Evolutionary conservation across 2,797 vertebrate species (phyloP), one percentile per base, ranked within the genome.

Genomic region (Hybognathus amarus): DNA sequence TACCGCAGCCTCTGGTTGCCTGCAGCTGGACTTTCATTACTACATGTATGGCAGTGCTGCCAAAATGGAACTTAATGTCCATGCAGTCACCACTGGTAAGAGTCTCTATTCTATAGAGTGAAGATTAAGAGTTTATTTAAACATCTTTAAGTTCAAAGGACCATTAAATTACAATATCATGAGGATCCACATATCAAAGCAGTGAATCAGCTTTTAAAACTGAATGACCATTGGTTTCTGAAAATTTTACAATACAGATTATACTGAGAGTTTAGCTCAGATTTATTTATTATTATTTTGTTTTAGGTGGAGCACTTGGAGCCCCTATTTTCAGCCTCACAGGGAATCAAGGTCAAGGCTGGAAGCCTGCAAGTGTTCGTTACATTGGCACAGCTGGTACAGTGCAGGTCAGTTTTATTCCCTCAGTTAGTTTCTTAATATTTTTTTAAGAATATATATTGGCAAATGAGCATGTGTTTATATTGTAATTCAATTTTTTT

Each of bases 21-120:
- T 96, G 81, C 91, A 93, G 27, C 91, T 97, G 18, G 90, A 89
- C 70, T 96, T 97, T 84, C 76, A 95, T 86, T 96, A 96, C 77
- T 91, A 90, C 78, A 83, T 96, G 83, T 93, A 88, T 6, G 95
- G 94, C 45, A 94, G 69, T 36, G 93, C 95, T 47, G 88, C 82
- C 4, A 91, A 76, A 0, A 94, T 96, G 92, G 76, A 92, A 40
- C 82, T 97, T 80, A 91, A 84, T 0, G 89, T 96, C 79, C 92
- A 94, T 24, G 89, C 91, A 30, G 77, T 92, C 0, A 82, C 80
- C 38, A 6, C 86, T 83, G 92, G 95, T 94, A 90, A 64, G 86
- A 82, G 1, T 38, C 22, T n/a, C n/a, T n/a, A 45, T 67, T 66
- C 38, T 7, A 42, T 15, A 4, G 42, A 10, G 11, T 30, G 8